Conservation (phyloP, 2,797 vertebrate genomes). For the Microchirus variegatus region DNA sequence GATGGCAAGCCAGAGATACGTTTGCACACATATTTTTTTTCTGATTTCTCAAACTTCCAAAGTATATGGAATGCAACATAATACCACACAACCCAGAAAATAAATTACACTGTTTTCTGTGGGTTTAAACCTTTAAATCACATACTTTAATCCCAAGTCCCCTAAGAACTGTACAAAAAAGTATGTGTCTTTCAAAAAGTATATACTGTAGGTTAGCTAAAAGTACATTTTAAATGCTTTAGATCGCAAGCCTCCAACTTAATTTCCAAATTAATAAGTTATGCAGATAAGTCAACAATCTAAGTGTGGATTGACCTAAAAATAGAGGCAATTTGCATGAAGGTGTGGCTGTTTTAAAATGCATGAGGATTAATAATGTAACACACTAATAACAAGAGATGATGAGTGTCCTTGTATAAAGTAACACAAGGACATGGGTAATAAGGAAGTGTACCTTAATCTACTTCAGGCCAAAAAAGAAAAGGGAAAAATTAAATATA, state of each 20-base stretch:
- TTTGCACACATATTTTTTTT: too few species aligned
- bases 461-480: background rate
- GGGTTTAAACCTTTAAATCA: too few species aligned
- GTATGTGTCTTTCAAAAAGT: too few species aligned
- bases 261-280: conserved; percentile 37
- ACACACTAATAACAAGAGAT: conserved; percentile 37
- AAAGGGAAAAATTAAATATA: too few species aligned
- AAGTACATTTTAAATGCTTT: conserved; percentile 21
- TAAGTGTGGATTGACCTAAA: conserved; percentile 27
- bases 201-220: background rate
- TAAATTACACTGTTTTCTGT: too few species aligned
- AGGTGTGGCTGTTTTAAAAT: conserved; percentile 56
- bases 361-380: conserved; percentile 58
- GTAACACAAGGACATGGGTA: conserved; percentile 22
- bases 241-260: conserved; percentile 33
- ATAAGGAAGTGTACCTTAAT: conserved; percentile 14
- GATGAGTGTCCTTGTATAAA: conserved; percentile 27
- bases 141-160: too few species aligned
- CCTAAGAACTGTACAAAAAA: too few species aligned
- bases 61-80: too few species aligned
- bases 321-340: conserved; percentile 31
- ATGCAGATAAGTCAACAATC: conserved; percentile 36
- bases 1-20: too few species aligned
- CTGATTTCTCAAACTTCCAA: too few species aligned
- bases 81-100: too few species aligned